phyloP scores from a whole-genome alignment of 2,888 invertebrate species.

The Hetaerina titia region DNA sequence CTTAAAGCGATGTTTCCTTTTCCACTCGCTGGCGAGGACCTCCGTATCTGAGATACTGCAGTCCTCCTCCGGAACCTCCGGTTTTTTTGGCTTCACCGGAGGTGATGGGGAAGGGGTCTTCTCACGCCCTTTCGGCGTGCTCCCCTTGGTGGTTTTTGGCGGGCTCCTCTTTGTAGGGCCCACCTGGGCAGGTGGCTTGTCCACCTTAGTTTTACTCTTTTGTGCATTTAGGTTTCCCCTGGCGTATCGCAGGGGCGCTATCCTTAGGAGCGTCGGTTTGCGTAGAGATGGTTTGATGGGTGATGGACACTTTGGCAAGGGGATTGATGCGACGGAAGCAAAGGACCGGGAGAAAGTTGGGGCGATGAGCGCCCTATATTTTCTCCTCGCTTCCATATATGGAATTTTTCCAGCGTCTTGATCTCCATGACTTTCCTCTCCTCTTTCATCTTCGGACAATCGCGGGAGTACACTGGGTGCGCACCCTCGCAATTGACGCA shows the following conservation, averaged over 20 bases:
- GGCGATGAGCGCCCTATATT: background rate
- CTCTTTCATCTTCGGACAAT: background rate
- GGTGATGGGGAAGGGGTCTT: background rate
- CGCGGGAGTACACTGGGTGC: background rate
- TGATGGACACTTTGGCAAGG: background rate
- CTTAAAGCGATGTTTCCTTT: no score
- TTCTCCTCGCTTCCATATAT: background rate
- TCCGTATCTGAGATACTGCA: no score
- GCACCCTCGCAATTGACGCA: conserved; percentile 9
- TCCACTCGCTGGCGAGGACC: no score
- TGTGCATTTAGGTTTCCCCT: no score
- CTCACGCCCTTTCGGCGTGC: background rate
- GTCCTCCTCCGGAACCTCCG: no score
- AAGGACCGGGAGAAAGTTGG: background rate
- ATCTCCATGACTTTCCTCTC: conserved; percentile 29
- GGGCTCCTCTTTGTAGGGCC: background rate
- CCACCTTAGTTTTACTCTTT: background rate
- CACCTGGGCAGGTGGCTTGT: background rate
- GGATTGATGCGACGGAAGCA: background rate
- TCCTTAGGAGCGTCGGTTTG: background rate
- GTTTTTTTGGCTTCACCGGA: background rate
- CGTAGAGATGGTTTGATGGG: background rate
- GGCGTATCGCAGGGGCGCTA: no score
- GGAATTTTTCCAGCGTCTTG: background rate
- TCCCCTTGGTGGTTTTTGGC: background rate